Evolutionary conservation across 1,140 invertebrate species (phyloP), one percentile per base, ranked within the genome.

Genomic region (Musca domestica): DNA sequence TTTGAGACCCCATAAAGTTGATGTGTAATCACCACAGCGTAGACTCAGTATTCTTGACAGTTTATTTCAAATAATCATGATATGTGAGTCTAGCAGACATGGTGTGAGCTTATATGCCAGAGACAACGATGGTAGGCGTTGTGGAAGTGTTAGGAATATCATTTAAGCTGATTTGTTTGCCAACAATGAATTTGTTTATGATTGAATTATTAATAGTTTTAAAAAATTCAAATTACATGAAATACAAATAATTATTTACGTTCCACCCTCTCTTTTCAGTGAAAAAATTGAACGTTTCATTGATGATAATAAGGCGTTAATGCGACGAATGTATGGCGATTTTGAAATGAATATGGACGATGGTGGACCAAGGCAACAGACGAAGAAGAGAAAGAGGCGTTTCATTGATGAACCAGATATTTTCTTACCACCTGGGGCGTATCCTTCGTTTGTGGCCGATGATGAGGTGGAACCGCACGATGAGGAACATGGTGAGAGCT

Each of bases 301-400:
- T 74, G 94, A 96, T 73, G 94, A 96, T 75, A 96, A 96, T 81
- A 95, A 95, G 83, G 93, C 94, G 10, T 76, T 96, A 70, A 95
- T 95, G 87, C 91, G 92, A 75, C 84, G 94, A 66, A 96, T 96
- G 94, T 95, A 95, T 72, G 93, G 93, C 3, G 91, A 93, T 70
- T 95, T 95, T 74, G 87, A 88, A 71, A 82, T 85, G 66, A 81
- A 81, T 48, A 81, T 84, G 10, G 85, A 85, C 64, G 85, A 85
- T 48, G 85, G 84, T 12, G 82, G 83, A 7, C 77, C 83, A 7
- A 82, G 83, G 7, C 84, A 85, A 27, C 85, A 83, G 27, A 84
- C 82, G 66, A 83, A 84, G 75, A 78, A 83, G 41, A 73, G 86
- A 82, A 77, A 75, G 84, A 71, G 77, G 83, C 68, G 83, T 78